Percentiles rank a stretch among this genome's conserved stretches.
phyloP scores from a whole-genome alignment of 2,797 vertebrate species.

The Acridotheres tristis region DNA sequence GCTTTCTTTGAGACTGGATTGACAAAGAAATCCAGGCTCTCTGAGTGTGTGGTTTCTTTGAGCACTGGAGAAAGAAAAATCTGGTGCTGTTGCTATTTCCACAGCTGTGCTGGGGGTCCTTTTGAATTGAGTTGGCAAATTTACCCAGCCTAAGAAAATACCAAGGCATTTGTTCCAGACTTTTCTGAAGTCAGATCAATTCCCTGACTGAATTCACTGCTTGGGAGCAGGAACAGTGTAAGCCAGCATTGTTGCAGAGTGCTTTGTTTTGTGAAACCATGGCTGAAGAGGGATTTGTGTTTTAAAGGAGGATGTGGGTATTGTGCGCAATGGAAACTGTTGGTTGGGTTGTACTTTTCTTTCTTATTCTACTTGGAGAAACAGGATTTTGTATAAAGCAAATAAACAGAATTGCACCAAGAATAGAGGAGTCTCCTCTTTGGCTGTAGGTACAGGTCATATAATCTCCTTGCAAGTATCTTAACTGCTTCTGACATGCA shows the following conservation, averaged over 20 bases:
- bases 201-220: neutral
- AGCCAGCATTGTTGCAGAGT: slow-evolving; percentile 39
- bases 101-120: neutral
- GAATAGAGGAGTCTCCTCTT: neutral
- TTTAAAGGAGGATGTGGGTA: slow-evolving; percentile 31
- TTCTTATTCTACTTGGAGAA: neutral
- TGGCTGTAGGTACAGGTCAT: neutral
- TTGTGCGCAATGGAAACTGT: neutral
- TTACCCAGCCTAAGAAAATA: slow-evolving; percentile 2
- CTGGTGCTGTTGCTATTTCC: neutral
- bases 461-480: neutral
- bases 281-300: slow-evolving; percentile 34
- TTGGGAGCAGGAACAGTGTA: slow-evolving; percentile 17
- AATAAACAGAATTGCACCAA: neutral
- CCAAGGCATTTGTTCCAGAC: neutral
- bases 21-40: neutral
- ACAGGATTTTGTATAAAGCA: neutral
- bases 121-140: neutral
- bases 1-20: neutral
- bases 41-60: neutral
- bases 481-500: neutral
- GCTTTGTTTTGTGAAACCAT: slow-evolving; percentile 40
- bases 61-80: neutral
- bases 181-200: slow-evolving; percentile 21
- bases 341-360: slow-evolving; percentile 24